Conservation (phyloP, 1,140 invertebrate genomes). For the Tetramorium simillimum region DNA sequence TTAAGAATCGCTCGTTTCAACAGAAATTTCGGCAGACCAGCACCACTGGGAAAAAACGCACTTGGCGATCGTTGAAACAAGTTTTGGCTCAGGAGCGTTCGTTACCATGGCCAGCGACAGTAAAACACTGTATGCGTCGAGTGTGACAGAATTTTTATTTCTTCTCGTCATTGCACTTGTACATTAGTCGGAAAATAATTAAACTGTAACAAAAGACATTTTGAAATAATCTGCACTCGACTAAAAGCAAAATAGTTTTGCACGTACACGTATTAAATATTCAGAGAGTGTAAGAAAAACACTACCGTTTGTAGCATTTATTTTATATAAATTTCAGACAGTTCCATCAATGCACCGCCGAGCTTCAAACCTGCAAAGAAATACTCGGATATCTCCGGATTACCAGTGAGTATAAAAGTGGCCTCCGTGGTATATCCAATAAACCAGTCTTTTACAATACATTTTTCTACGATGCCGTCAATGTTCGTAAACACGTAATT, state of each 20-base stretch:
- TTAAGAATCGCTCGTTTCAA: constrained; percentile 83
- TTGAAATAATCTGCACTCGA: background rate
- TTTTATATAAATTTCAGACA: constrained; percentile 86
- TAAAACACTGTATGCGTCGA: constrained; percentile 88
- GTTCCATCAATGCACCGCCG: constrained; percentile 95
- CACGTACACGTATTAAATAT: background rate
- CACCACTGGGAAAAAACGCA: constrained; percentile 89
- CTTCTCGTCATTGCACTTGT: background rate
- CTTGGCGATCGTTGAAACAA: constrained; percentile 92
- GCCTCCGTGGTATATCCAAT: background rate
- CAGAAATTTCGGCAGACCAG: constrained; percentile 83
- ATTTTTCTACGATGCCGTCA: constrained; percentile 48
- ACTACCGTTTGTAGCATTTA: background rate
- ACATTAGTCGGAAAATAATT: constrained; percentile 41
- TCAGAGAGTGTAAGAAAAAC: background rate
- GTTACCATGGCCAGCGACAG: constrained; percentile 89
- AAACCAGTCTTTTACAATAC: background rate
- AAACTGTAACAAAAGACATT: constrained; percentile 19
- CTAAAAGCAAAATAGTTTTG: background rate
- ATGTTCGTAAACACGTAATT: constrained; percentile 58
- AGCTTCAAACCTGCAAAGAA: constrained; percentile 96
- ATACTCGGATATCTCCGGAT: constrained; percentile 96
- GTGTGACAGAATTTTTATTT: constrained; percentile 11
- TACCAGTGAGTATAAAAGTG: constrained; percentile 87
- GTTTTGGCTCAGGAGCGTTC: constrained; percentile 90